A percentile compares a stretch with the other conserved stretches of the same genome.
phyloP scores from a whole-genome alignment of 2,888 invertebrate species.

The Desoria tigrina region DNA sequence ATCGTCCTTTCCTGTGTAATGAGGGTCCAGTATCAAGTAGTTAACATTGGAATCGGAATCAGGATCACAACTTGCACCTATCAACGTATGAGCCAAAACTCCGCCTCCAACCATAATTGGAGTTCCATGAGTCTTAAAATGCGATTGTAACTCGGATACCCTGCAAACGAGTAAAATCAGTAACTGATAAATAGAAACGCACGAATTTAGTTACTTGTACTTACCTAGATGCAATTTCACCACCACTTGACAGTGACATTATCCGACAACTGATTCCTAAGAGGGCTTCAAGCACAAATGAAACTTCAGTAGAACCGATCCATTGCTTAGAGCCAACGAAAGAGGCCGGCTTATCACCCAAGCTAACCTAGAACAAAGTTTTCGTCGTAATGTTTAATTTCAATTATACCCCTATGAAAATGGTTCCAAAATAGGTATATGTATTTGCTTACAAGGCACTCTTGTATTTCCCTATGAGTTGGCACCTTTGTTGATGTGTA shows the following conservation, averaged over 20 bases:
- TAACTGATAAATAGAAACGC: too few species aligned
- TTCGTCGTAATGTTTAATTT: not conserved
- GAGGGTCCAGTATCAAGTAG: constrained; percentile 97
- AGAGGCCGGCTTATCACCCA: constrained; percentile 84
- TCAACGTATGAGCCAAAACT: constrained; percentile 93
- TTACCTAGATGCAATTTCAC: constrained; percentile 66
- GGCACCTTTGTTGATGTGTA: constrained; percentile 77
- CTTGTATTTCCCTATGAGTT: constrained; percentile 82
- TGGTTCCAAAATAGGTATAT: too few species aligned
- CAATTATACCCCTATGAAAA: too few species aligned
- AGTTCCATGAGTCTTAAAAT: constrained; percentile 89
- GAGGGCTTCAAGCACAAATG: constrained; percentile 82
- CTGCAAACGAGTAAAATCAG: too few species aligned
- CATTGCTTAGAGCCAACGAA: constrained; percentile 92
- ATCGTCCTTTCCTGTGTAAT: constrained; percentile 90
- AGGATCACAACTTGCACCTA: constrained; percentile 78
- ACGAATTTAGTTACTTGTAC: constrained; percentile 3
- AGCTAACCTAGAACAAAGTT: constrained; percentile 55
- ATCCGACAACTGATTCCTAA: constrained; percentile 75
- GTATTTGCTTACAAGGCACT: constrained; percentile 73
- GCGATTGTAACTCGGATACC: constrained; percentile 73
- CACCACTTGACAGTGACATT: constrained; percentile 79
- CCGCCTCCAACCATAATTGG: constrained; percentile 99
- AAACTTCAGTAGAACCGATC: constrained; percentile 98
- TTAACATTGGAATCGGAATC: constrained; percentile 74